These are phyloP conservation scores for Nixonia krombeini DNA, from an alignment of 1,140 invertebrate genomes.

Conservation along the genomic window DNA sequence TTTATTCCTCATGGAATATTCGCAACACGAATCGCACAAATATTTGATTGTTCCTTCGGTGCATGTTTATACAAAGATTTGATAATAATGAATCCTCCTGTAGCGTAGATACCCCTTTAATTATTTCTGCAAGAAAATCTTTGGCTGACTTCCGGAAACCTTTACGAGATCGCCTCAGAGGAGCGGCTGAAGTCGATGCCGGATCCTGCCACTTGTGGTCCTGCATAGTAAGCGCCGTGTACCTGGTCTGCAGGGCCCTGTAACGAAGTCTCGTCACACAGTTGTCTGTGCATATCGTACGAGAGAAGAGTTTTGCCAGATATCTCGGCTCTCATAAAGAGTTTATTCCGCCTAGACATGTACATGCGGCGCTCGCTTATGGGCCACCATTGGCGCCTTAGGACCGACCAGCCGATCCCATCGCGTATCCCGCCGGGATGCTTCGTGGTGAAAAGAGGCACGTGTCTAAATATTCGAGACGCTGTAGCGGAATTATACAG, in stretches of 20 bases:
- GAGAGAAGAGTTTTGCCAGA: conserved; percentile 39
- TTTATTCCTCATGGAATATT: too few relatives aligned
- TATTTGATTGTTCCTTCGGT: too few relatives aligned
- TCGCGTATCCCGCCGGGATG: conserved; percentile 29
- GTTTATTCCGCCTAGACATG: conserved; percentile 53
- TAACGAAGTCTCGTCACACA: conserved; percentile 68
- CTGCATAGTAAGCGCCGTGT: conserved; percentile 49
- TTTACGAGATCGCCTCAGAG: conserved; percentile 12
- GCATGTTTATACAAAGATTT: too few relatives aligned
- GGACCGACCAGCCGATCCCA: conserved; percentile 20
- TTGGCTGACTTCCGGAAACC: conserved; percentile 5
- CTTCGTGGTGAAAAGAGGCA: conserved; percentile 44
- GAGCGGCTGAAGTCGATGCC: conserved; percentile 4
- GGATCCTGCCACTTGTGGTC: conserved; percentile 22
- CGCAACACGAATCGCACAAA: too few relatives aligned
- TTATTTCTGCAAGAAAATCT: conserved; percentile 31
- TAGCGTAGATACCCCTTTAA: conserved; percentile 10
- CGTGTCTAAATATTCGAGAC: conserved; percentile 61
- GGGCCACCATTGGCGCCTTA: conserved; percentile 47
- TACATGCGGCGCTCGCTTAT: conserved; percentile 55
- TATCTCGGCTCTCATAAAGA: conserved; percentile 63
- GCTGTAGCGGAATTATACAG: conserved; percentile 53
- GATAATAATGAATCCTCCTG: background rate
- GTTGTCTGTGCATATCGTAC: conserved; percentile 67
- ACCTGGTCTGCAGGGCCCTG: conserved; percentile 56